Evolutionary conservation across 2,113 vertebrate genomes (phyloP), one percentile per base, ranked within the genome.

Genomic region (Neolamprologus cancellatus): DNA sequence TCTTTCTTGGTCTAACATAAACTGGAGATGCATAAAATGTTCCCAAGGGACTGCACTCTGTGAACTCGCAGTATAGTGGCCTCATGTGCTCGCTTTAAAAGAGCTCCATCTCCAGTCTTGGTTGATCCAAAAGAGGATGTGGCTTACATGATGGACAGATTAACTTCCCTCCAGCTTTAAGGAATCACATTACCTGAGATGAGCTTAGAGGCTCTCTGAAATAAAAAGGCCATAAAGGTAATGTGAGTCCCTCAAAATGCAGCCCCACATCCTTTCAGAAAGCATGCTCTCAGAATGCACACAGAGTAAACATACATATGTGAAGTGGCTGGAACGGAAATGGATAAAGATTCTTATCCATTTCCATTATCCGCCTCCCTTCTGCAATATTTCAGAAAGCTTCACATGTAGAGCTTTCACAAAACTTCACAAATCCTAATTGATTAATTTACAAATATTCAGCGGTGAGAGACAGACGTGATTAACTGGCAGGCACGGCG

Each of bases 151-250:
- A 88, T 84, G 78, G 82, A 91, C 78, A 39, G 87, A 93, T 88
- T 80, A 59, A 84, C 92, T 85, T 90, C 69, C 83, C 64, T n/a
- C 81, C 32, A 5, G 87, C 84, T 89, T 83, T 85, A 39, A 81
- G 52, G 84, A 94, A 94, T 91, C 78, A 82, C 85, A 91, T 96
- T 95, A 95, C 78, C 80, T 89, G 81, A 78, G n/a, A 81, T 36
- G 84, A 88, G 88, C 84, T 54, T 23, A 41, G 74, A 88, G 28
- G 88, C 86, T 83, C 61, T 81, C 44, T 91, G 69, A 89, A 93
- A 93, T 82, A 69, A 87, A 94, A 93, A 86, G 84, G 84, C 84
- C 91, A 93, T 92, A 89, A 95, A 90, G 87, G 93, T 92, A 95
- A 96, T 69, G 59, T 74, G 91, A 96, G 81, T 92, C 84, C 84